Base-by-base conservation (phyloP, 2,888 invertebrate species). In the Euspilapteryx auroguttella region DNA sequence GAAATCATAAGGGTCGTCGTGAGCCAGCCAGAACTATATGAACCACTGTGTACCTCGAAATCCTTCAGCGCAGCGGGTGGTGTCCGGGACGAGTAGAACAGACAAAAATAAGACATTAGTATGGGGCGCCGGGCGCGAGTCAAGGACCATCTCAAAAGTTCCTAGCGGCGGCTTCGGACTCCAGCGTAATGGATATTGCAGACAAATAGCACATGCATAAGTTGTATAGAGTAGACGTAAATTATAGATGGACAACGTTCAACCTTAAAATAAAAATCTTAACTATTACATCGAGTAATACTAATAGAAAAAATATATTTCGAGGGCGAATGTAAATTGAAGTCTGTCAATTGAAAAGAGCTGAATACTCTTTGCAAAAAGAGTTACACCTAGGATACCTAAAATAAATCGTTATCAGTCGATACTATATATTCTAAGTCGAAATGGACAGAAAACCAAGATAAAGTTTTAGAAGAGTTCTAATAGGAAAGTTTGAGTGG, bases 71-170 rank as follows among this genome's bases (percentile, higher is more conserved):
- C 79, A 80, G 75, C 79, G 77, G 80, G 75, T 81, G 82, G 79
- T 79, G 79, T 79, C 79, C 79, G 79, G 82, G 77, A 73, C 81
- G 82, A 80, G 83, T 79, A 82, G 79, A 82, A 79, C 79, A 81
- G 79, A 82, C 78, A 79, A 78, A 78, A 80, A 81, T 54, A 79
- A 73, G 75, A 78, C 58, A 81, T 82, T 82, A 82, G 81, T 81
- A 58, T 26, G 8, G 21, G 32, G 58, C 61, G 61, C 73, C 68
- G 68, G 65, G 61, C 51, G 8, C 28, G 30, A 28, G 64, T 57
- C 86, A 86, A 88, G 89, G 89, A 89, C 89, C 89, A 89, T 89
- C 89, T 89, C 89, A 89, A 89, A 89, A 89, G 87, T 86, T 87
- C 87, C 88, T 84, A 84, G 47, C 40, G 38, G 12, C 30, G 38